Evolutionary conservation across 2,797 vertebrate species (phyloP).

Genomic region (Micropoecilia bifurca): DNA sequence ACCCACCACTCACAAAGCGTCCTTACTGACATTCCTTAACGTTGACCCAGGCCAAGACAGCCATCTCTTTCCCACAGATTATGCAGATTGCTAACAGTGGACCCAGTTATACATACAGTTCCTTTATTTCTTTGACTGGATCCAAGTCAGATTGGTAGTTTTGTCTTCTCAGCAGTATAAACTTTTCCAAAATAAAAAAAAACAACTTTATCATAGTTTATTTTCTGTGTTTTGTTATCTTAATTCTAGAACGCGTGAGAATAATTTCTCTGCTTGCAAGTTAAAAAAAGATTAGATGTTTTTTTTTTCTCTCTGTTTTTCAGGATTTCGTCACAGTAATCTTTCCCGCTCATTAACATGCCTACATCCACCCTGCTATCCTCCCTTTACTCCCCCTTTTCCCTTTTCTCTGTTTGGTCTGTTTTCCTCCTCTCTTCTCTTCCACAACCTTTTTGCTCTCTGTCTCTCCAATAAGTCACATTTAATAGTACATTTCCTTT

Average conservation of each 20-base stretch:
- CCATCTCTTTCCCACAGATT: conserved; percentile 74
- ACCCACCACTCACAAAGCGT: conserved; percentile 31
- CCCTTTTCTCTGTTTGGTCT: conserved; percentile 35
- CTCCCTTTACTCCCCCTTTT: conserved; percentile 20
- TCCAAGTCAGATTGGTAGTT: conserved; percentile 21
- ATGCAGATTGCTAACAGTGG: conserved; percentile 50
- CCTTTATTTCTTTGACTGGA: conserved; percentile 37
- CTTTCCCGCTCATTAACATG: conserved; percentile 67
- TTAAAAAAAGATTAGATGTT: conserved; percentile 27
- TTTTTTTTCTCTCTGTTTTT: conserved; percentile 27
- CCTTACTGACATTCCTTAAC: conserved; percentile 78
- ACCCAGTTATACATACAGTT: conserved; percentile 22
- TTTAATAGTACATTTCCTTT: conserved; percentile 85
- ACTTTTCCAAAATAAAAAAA: conserved; percentile 5
- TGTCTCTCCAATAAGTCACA: conserved; percentile 80
- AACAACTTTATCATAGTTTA: conserved; percentile 28
- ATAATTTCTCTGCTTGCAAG: conserved; percentile 20
- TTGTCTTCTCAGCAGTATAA: conserved; percentile 15
- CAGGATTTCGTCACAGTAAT: conserved; percentile 40
- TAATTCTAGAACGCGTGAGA: conserved; percentile 48
- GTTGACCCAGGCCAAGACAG: conserved; percentile 69
- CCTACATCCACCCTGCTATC: conserved; percentile 44
- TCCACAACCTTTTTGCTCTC: conserved; percentile 71
- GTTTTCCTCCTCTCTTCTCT: conserved; percentile 56
- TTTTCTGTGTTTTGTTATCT: not conserved